Evolutionary conservation across 1,140 invertebrate genomes (phyloP), one percentile per base, ranked within the genome.

Genomic region (Chlorops oryzae): DNA sequence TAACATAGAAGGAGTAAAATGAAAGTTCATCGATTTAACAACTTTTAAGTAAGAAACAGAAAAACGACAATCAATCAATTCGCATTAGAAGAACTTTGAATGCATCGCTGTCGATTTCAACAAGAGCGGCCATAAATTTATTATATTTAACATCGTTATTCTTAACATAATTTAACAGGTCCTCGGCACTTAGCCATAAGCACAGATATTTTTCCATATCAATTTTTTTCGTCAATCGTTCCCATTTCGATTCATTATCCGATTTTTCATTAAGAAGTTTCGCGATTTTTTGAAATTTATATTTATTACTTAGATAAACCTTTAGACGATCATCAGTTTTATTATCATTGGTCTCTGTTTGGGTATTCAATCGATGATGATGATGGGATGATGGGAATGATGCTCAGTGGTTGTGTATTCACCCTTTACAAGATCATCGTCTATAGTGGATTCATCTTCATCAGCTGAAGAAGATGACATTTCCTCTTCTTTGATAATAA

Each of bases 101-200:
- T 41, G 38, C 12, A 28, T 41, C 35, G 32, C 13, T n/a, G 15
- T 54, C 58, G 7, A 55, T 10, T 6, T 52, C 57, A 15, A 51
- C 45, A 3, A 68, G 40, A 13, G 53, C 52, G 9, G 23, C 6
- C 1, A 44, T 44, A 37, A 67, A 68, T 23, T 27, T 41, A 25
- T 46, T 25, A n/a, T 41, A 56, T 23, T 65, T 54, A 6, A 43
- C 38, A 3, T 49, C 42, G 15, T 65, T 62, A 7, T 56, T 52
- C 21, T 57, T 48, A 32, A 70, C 52, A 35, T 59, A 59, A 27
- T 64, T 58, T 2, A 70, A 50, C 56, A 70, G 54, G 1, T 38
- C 58, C 18, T 59, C 58, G 0, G 65, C 62, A 34, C 40, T 48
- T 5, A 37, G 7, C 62, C 62, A 66, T n/a, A 66, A 52, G 17